Conservation (phyloP, 2,888 invertebrate genomes). For the Trissoscelio sp. region DNA sequence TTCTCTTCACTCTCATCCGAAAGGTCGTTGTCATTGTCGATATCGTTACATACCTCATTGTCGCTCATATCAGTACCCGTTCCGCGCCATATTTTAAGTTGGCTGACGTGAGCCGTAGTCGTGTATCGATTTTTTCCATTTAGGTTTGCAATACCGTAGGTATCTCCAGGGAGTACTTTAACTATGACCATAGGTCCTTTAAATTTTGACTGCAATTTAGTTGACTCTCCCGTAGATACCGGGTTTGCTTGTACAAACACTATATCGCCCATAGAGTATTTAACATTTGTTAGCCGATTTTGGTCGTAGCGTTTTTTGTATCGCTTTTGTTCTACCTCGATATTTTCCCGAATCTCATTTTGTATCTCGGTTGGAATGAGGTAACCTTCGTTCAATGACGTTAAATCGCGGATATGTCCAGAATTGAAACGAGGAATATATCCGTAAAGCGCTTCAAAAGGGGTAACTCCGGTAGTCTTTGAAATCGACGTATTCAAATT, state of each 20-base stretch:
- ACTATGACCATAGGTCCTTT: slow-evolving; percentile 23
- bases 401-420: not conserved
- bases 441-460: slow-evolving; percentile 39
- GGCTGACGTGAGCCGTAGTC: slow-evolving; percentile 30
- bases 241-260: slow-evolving; percentile 31
- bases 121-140: not conserved
- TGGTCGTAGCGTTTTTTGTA: not conserved
- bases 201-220: slow-evolving; percentile 22
- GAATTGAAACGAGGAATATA: slow-evolving; percentile 5
- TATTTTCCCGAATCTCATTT: not conserved
- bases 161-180: no score
- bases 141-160: not conserved
- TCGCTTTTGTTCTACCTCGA: not conserved
- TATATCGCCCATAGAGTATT: slow-evolving; percentile 47
- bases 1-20: no score
- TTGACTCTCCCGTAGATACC: slow-evolving; percentile 41
- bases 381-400: not conserved
- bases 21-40: no score
- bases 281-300: slow-evolving; percentile 17
- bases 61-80: no score
- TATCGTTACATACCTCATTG: no score
- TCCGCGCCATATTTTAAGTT: not conserved
- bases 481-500: slow-evolving; percentile 8
- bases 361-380: not conserved
- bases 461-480: slow-evolving; percentile 34